Conservation (phyloP, 2,888 invertebrate genomes). For the Tinea semifulvella region DNA sequence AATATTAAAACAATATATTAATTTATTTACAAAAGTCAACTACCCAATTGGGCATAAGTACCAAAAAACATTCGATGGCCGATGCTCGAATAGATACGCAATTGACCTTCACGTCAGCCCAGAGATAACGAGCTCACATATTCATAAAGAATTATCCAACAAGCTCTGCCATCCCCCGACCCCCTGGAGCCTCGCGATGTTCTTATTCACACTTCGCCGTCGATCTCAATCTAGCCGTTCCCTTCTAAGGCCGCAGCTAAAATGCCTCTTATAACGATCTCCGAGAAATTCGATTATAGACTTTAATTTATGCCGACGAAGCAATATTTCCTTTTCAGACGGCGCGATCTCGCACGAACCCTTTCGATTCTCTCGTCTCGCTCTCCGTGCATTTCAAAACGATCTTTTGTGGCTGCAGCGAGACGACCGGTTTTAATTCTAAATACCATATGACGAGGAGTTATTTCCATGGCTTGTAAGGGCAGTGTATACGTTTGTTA, state of each 20-base stretch:
- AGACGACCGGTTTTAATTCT: conserved; percentile 62
- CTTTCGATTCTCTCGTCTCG: conserved; percentile 45
- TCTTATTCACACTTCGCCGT: conserved; percentile 62
- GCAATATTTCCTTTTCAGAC: conserved; percentile 61
- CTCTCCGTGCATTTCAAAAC: conserved; percentile 49
- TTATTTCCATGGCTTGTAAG: conserved; percentile 42
- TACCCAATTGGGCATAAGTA: too few species aligned
- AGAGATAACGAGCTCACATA: conserved; percentile 64
- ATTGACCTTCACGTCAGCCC: conserved; percentile 53
- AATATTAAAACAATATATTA: too few species aligned
- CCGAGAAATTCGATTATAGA: conserved; percentile 54
- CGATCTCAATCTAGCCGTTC: conserved; percentile 62
- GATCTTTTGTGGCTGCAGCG: conserved; percentile 49
- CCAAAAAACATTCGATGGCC: too few species aligned
- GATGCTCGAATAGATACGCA: too few species aligned
- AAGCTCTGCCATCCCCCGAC: conserved; percentile 38
- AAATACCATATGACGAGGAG: conserved; percentile 53
- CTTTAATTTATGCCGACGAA: conserved; percentile 63
- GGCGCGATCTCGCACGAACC: conserved; percentile 50
- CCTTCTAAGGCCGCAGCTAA: conserved; percentile 49
- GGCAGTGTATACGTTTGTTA: conserved; percentile 51
- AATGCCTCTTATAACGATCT: conserved; percentile 39
- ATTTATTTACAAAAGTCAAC: too few species aligned
- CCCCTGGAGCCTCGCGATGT: conserved; percentile 47
- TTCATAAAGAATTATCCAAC: conserved; percentile 66